Base-by-base conservation (phyloP, 1,140 invertebrate species). In the Brachionus angularis region DNA sequence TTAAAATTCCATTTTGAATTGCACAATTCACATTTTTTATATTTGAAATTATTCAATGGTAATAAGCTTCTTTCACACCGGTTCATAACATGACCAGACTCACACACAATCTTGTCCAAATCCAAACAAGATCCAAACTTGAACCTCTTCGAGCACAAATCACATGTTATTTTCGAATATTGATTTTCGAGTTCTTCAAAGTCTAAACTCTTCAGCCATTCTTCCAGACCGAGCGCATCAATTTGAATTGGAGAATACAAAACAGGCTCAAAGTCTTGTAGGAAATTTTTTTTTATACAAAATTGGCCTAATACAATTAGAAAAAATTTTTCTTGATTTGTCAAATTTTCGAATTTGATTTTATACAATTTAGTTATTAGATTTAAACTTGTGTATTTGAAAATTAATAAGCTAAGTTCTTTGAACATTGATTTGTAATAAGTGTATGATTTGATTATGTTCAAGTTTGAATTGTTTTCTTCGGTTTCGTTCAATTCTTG, bases 1-100 rank as follows among this genome's bases (percentile, higher is more conserved):
- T 25, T 39, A 27, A 39, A 58, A 58, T 58, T 58, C 53, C 53
- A 58, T 58, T 58, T 58, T 2, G 53, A 58, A 58, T 58, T 39
- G 21, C 53, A 58, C 33, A 58, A 18, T 10, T 12, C 18, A 39
- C 53, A 58, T 58, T 39, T 58, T 58, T 58, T 58, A 7, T 39
- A 58, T 29, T 23, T 58, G 25, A 58, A 58, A 58, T 58, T 58
- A 39, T 58, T 39, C 33, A 58, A 25, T 25, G 53, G 33, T 23
- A 58, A 25, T 39, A 58, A 23, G 10, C 33, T 39, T 27, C 39
- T 58, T 39, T 58, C 53, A 39, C 53, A 58, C 23, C 53, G 21
- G 16, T 39, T 58, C 53, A 58, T 58, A 25, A 39, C n/a, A 23
- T 58, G 53, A 12, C 53, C 53, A 5, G 53, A 58, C 14, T 39